Base-by-base conservation (phyloP, 2,113 vertebrate species). In the Corythornis madagascariensis region DNA sequence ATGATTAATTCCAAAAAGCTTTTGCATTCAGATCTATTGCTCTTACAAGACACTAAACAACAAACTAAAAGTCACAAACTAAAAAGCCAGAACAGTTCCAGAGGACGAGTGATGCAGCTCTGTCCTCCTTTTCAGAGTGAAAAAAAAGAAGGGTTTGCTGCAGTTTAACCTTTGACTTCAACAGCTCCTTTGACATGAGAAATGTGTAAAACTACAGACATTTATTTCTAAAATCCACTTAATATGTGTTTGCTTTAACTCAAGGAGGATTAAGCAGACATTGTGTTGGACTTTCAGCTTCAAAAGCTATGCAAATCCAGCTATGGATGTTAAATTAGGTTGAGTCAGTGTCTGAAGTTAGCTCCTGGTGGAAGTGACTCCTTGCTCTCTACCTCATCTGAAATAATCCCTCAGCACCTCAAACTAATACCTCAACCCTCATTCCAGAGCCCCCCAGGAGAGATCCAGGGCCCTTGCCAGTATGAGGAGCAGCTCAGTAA, bases 171-270 rank as follows among this genome's bases (percentile, higher is more conserved):
- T 82, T 42, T 12, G 25, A 4, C 25, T 88, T 47, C 47, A 35
- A 16, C 5, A 11, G 4, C 12, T 83, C 6, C n/a, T 57, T 40
- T 43, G 74, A 26, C 33, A 72, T 22, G 13, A 65, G 45, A 61
- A 60, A 18, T 0, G 0, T 13, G 16, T 19, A 22, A 45, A 80
- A 6, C 29, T 16, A 5, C 1, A 0, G 40, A 11, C 20, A 1
- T 64, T 45, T 45, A 9, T 42, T 88, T n/a, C 48, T 17, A 11
- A 70, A 80, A 56, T 13, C 52, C 52, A 38, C 60, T 21, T 11
- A 15, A 20, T 1, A 1, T 1, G 3, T 3, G n/a, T 22, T 77
- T 4, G 13, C 76, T 55, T 50, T 29, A 72, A 29, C 61, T 67
- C 71, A 22, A 11, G 26, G 25, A 86, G 72, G 45, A 76, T 47